Evolutionary conservation across 2,888 invertebrate species (phyloP).

Genomic region (Theretra japonica): DNA sequence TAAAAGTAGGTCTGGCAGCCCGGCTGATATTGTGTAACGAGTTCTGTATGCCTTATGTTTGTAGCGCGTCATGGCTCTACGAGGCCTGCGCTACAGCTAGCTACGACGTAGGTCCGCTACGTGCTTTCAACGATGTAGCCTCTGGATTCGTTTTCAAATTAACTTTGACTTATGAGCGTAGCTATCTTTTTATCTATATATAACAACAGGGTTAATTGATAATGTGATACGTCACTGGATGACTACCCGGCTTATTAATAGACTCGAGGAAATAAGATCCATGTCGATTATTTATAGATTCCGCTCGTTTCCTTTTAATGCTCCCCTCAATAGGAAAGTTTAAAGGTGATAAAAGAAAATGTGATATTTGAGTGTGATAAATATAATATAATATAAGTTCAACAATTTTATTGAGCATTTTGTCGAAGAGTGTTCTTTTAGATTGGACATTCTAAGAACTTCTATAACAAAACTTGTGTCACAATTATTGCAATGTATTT

Average conservation of each 20-base stretch:
- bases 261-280: not conserved
- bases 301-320: not conserved
- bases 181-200: no score
- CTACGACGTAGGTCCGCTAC: constrained; percentile 58
- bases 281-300: constrained; percentile 6
- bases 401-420: no score
- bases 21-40: constrained; percentile 30
- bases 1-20: constrained; percentile 35
- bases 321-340: not conserved
- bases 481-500: no score
- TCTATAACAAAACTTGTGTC: no score
- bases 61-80: constrained; percentile 25
- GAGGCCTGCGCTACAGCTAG: constrained; percentile 50
- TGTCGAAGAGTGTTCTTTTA: no score
- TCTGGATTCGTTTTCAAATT: not conserved
- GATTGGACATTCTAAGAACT: no score
- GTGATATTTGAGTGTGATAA: no score
- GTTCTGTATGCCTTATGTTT: constrained; percentile 19
- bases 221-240: no score
- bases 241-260: not conserved
- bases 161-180: not conserved
- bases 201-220: no score
- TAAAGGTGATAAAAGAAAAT: no score
- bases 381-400: no score
- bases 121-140: not conserved